These are phyloP conservation scores for Samia ricini DNA, from an alignment of 1,140 invertebrate genomes.

Conservation along the genomic window DNA sequence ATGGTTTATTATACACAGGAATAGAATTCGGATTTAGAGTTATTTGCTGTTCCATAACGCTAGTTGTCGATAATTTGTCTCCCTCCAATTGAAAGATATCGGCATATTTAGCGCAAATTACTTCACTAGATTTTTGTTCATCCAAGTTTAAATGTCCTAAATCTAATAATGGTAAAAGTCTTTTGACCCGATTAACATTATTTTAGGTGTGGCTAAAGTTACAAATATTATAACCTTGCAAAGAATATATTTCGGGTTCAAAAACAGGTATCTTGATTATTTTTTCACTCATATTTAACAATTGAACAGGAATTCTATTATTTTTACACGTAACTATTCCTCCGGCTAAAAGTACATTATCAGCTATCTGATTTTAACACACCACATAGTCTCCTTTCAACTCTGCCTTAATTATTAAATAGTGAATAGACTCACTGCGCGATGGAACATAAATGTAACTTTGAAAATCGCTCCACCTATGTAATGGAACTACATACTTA, in stretches of 20 bases:
- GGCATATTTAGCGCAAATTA: constrained; percentile 19
- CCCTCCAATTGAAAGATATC: constrained; percentile 17
- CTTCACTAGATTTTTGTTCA: constrained; percentile 9
- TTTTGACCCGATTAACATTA: constrained; percentile 1
- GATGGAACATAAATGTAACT: too few species aligned
- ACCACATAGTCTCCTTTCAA: too few species aligned
- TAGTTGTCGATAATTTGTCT: constrained; percentile 14
- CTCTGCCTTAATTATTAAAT: too few species aligned
- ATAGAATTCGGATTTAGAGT: neutral
- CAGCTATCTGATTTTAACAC: too few species aligned
- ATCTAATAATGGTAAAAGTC: constrained; percentile 7
- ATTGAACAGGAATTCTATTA: too few species aligned
- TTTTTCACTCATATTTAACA: too few species aligned
- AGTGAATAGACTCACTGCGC: too few species aligned
- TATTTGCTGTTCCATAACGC: constrained; percentile 10
- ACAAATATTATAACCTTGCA: constrained; percentile 5
- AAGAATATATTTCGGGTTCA: neutral
- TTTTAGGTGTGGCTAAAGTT: neutral
- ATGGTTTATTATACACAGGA: constrained; percentile 11
- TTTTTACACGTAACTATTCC: too few species aligned
- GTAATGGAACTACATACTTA: too few species aligned
- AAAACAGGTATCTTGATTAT: too few species aligned
- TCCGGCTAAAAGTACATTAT: too few species aligned
- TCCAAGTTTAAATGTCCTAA: constrained; percentile 19
- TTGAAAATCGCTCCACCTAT: too few species aligned